Conservation (phyloP, 1,140 invertebrate genomes). For the Cydia amplana region DNA sequence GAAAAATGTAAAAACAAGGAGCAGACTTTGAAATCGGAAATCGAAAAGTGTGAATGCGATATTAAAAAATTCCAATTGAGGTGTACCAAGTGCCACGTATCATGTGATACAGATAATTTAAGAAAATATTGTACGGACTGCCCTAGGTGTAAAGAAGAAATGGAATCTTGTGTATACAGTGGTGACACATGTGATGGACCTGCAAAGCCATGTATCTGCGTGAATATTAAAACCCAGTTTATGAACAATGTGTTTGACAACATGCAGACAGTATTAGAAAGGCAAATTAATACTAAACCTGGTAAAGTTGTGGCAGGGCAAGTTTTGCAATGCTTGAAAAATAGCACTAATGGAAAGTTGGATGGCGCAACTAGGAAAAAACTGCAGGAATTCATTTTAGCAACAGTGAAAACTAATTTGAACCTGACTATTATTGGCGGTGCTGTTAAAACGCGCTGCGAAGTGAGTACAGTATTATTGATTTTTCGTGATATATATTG, state of each 20-base stretch:
- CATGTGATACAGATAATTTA: slow-evolving; percentile 55
- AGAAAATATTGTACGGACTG: slow-evolving; percentile 65
- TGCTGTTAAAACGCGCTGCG: slow-evolving; percentile 72
- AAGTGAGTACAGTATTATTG: slow-evolving; percentile 50
- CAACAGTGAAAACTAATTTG: slow-evolving; percentile 65
- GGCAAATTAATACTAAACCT: slow-evolving; percentile 48
- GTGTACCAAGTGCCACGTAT: slow-evolving; percentile 61
- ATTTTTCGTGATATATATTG: not conserved
- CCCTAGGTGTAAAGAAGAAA: slow-evolving; percentile 58
- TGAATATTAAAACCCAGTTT: slow-evolving; percentile 64
- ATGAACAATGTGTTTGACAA: slow-evolving; percentile 72
- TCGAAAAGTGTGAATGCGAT: slow-evolving; percentile 54
- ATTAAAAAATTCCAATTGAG: slow-evolving; percentile 50
- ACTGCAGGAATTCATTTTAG: slow-evolving; percentile 65
- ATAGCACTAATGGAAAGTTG: slow-evolving; percentile 67
- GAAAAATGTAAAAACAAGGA: slow-evolving; percentile 59
- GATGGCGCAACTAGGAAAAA: slow-evolving; percentile 55
- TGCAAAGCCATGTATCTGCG: slow-evolving; percentile 62
- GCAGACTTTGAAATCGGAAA: slow-evolving; percentile 52
- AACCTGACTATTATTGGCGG: slow-evolving; percentile 69
- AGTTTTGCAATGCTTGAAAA: slow-evolving; percentile 59
- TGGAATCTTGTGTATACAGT: slow-evolving; percentile 48
- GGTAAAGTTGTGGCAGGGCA: slow-evolving; percentile 59
- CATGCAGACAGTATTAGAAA: slow-evolving; percentile 66
- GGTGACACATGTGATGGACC: slow-evolving; percentile 51